phyloP scores from a whole-genome alignment of 2,888 invertebrate genomes.

The Nemotelus nigrinus region DNA sequence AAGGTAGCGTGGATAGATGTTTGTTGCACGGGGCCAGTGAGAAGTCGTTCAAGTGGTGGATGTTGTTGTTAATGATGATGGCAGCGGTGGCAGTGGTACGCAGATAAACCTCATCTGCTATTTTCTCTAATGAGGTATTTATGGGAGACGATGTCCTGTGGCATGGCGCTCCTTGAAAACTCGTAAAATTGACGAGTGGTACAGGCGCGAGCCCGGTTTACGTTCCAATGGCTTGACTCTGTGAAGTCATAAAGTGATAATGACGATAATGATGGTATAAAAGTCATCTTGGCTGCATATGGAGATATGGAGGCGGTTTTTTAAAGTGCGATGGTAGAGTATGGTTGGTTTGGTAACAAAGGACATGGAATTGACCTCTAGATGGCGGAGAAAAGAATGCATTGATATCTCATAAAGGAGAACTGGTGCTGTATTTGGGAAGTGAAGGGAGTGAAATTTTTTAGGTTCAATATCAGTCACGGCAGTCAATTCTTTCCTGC shows the following conservation, averaged over 20 bases:
- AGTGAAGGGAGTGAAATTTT: too few relatives aligned
- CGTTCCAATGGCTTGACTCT: conserved; percentile 21
- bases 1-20: conserved; percentile 1
- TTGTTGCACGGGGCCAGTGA: neutral
- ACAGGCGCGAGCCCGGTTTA: neutral
- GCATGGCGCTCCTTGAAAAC: conserved; percentile 26
- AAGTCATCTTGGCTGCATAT: conserved; percentile 7
- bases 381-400: too few relatives aligned
- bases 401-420: too few relatives aligned
- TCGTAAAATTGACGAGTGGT: conserved; percentile 43
- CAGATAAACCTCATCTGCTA: conserved; percentile 1
- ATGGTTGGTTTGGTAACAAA: too few relatives aligned
- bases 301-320: too few relatives aligned
- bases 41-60: neutral
- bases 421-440: too few relatives aligned
- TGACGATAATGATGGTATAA: conserved; percentile 40
- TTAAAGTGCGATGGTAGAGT: too few relatives aligned
- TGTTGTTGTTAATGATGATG: neutral
- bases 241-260: conserved; percentile 38
- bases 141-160: conserved; percentile 13
- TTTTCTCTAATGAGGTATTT: conserved; percentile 33
- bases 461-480: too few relatives aligned
- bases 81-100: neutral
- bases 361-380: too few relatives aligned
- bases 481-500: too few relatives aligned